Evolutionary conservation across 2,888 invertebrate genomes (phyloP).

Genomic region (Andrena chrysosceles): DNA sequence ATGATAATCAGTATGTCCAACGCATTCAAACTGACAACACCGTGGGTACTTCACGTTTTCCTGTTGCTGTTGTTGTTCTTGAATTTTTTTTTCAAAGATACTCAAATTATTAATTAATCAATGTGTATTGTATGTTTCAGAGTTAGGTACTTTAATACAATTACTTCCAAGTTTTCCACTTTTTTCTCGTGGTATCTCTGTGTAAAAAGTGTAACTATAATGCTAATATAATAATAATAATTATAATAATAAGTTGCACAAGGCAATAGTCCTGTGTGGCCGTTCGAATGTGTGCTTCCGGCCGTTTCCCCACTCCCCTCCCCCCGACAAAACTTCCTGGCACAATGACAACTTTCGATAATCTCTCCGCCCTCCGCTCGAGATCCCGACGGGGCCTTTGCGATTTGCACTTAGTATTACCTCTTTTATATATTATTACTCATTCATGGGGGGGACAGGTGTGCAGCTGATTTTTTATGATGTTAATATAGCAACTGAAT

Average conservation of each 20-base stretch:
- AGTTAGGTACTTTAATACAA: constrained; percentile 81
- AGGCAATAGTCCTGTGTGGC: constrained; percentile 82
- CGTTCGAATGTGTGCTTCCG: constrained; percentile 74
- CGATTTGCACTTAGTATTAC: constrained; percentile 67
- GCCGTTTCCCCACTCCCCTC: constrained; percentile 71
- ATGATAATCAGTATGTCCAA: constrained; percentile 81
- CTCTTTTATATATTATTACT: constrained; percentile 69
- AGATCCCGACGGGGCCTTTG: constrained; percentile 65
- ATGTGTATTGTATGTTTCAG: constrained; percentile 77
- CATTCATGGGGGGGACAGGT: constrained; percentile 77
- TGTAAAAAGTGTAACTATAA: constrained; percentile 84
- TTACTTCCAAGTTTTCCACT: constrained; percentile 80
- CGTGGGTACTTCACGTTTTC: constrained; percentile 69
- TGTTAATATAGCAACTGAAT: constrained; percentile 82
- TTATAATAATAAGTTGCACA: constrained; percentile 81
- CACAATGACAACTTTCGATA: constrained; percentile 70
- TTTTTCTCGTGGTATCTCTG: constrained; percentile 78
- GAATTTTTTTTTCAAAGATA: constrained; percentile 68
- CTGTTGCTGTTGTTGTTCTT: constrained; percentile 54
- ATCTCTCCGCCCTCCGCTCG: constrained; percentile 70
- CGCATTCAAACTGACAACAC: constrained; percentile 81
- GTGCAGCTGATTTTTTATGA: constrained; percentile 78
- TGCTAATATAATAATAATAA: constrained; percentile 82
- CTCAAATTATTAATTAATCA: constrained; percentile 74
- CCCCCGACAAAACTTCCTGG: constrained; percentile 68